Conservation (phyloP, 2,113 vertebrate genomes). For the Bagarius yarrelli region DNA sequence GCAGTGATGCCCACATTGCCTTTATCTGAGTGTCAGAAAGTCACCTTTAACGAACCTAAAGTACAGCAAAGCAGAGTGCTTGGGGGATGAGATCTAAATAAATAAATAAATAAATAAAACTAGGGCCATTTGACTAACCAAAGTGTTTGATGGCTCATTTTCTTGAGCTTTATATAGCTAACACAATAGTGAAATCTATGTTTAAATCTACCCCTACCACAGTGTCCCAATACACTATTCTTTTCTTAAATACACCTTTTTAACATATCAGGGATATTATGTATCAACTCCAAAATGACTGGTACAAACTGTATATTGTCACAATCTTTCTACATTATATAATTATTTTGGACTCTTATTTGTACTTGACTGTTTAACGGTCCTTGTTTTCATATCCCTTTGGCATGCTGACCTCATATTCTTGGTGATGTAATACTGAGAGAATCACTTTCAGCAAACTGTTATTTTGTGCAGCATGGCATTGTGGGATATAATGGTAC, state of each 20-base stretch:
- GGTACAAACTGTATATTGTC: neutral
- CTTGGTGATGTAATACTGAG: conserved; percentile 25
- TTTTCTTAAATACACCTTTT: neutral
- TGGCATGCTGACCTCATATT: conserved; percentile 20
- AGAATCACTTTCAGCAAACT: neutral
- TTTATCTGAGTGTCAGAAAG: neutral
- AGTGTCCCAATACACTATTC: neutral
- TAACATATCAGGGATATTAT: neutral
- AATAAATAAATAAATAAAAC: neutral
- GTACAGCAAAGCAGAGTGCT: neutral
- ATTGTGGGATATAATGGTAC: conserved; percentile 30
- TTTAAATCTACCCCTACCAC: neutral
- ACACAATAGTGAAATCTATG: neutral
- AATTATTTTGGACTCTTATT: neutral
- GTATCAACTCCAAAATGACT: neutral
- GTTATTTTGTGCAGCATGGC: neutral
- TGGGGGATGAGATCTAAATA: neutral
- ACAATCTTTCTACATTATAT: neutral
- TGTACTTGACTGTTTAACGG: conserved; percentile 14
- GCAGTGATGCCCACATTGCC: neutral
- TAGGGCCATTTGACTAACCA: too few relatives aligned
- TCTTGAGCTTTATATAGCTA: too few relatives aligned
- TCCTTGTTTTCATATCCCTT: neutral
- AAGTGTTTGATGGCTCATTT: neutral
- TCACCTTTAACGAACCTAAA: neutral